Evolutionary conservation across 2,113 vertebrate species (phyloP).

Genomic region (Prochilodus magdalenae): DNA sequence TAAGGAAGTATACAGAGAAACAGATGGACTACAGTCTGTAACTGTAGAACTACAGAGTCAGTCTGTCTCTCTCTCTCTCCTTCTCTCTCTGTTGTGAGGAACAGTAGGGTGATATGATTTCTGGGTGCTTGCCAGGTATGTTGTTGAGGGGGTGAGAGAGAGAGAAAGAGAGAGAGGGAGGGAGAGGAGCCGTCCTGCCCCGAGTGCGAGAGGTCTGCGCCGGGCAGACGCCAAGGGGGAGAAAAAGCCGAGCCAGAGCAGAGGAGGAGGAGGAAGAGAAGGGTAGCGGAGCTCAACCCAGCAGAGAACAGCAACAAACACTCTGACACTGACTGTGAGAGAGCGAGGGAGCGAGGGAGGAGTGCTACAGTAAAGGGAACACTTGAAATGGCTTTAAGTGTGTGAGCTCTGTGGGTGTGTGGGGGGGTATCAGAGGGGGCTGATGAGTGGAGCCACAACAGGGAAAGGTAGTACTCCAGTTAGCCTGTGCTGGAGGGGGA

Average conservation of each 20-base stretch:
- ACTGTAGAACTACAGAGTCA: no score
- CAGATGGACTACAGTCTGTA: no score
- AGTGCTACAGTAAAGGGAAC: constrained; percentile 10
- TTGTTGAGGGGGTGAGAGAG: constrained; percentile 32
- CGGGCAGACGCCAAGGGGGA: constrained; percentile 39
- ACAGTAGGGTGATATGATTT: constrained; percentile 61
- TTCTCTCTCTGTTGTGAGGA: constrained; percentile 62
- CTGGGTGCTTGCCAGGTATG: constrained; percentile 56
- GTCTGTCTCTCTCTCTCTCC: constrained; percentile 39
- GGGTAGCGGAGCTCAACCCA: constrained; percentile 42
- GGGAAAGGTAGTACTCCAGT: constrained; percentile 41
- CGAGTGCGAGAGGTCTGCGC: constrained; percentile 48
- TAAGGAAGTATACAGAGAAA: no score
- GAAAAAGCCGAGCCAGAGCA: constrained; percentile 43
- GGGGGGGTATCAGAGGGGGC: constrained; percentile 20
- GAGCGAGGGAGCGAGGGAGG: not conserved
- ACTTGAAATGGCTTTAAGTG: constrained; percentile 34
- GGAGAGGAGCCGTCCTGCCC: constrained; percentile 47
- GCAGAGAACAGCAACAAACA: constrained; percentile 48
- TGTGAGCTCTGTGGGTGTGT: constrained; percentile 3
- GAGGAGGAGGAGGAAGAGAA: constrained; percentile 42
- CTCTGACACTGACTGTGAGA: constrained; percentile 24
- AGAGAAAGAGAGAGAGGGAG: constrained; percentile 4
- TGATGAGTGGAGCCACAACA: constrained; percentile 23
- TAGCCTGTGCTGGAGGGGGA: constrained; percentile 35